Percentiles rank a stretch among this genome's conserved stretches.
Conservation (phyloP, 2,888 invertebrate genomes). For the Osmoderma eremita region DNA sequence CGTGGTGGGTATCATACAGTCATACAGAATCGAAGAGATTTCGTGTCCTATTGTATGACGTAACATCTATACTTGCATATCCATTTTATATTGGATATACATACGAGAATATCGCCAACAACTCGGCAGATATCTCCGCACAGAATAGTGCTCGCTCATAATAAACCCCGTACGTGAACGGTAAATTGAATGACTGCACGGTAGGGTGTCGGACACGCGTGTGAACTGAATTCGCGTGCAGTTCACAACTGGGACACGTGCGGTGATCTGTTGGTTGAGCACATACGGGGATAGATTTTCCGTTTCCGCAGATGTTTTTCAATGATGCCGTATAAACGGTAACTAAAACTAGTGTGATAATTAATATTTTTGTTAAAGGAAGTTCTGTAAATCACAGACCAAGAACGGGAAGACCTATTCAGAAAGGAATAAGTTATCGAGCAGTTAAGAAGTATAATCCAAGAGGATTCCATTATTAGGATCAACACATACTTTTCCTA, state of each 20-base stretch:
- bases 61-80: neutral
- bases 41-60: constrained; percentile 9
- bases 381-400: neutral
- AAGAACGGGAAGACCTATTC: too few species aligned
- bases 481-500: too few species aligned
- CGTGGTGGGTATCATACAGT: neutral
- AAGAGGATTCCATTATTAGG: too few species aligned
- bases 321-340: constrained; percentile 18
- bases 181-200: constrained; percentile 43
- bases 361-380: constrained; percentile 12
- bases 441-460: too few species aligned
- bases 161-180: neutral
- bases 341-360: constrained; percentile 1
- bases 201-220: constrained; percentile 55
- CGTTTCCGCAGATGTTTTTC: constrained; percentile 41
- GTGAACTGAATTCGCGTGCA: constrained; percentile 59
- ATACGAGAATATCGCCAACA: constrained; percentile 3
- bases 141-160: constrained; percentile 13
- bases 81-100: neutral
- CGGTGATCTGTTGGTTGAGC: constrained; percentile 37
- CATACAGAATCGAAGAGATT: neutral
- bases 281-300: constrained; percentile 36
- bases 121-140: constrained; percentile 1
- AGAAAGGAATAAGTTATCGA: too few species aligned
- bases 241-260: constrained; percentile 55